Percentiles rank a stretch among this genome's conserved stretches.
Evolutionary conservation across 2,888 invertebrate species (phyloP).

Genomic region (Formica aserva): DNA sequence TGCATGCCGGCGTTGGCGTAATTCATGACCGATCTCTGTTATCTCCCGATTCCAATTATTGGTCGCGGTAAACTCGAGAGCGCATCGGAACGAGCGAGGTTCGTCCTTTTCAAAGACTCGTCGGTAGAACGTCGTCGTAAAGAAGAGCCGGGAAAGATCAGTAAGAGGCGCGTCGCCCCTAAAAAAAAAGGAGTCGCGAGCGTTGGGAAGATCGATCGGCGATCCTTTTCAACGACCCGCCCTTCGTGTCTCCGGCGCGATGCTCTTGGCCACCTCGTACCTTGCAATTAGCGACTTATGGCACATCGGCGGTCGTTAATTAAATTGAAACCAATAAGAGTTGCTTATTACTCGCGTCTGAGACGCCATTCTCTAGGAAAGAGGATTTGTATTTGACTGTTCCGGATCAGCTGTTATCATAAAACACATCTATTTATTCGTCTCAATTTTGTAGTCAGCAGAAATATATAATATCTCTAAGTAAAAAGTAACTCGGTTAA

Average conservation of each 20-base stretch:
- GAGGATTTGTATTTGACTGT: constrained; percentile 25
- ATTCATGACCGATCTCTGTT: constrained; percentile 42
- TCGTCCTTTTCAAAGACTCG: constrained; percentile 42
- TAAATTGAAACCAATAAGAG: constrained; percentile 81
- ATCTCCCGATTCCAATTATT: constrained; percentile 47
- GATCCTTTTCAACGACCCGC: constrained; percentile 71
- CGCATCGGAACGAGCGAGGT: constrained; percentile 9
- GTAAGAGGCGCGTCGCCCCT: constrained; percentile 29
- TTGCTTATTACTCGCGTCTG: constrained; percentile 79
- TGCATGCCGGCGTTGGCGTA: constrained; percentile 10
- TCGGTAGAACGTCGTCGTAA: constrained; percentile 50
- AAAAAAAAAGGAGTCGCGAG: constrained; percentile 73
- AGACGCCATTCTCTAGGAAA: constrained; percentile 52
- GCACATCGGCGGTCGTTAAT: constrained; percentile 81
- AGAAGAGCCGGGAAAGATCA: constrained; percentile 26
- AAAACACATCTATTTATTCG: background rate
- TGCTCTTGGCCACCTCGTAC: constrained; percentile 68
- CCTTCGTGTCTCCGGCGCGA: constrained; percentile 66
- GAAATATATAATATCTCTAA: background rate
- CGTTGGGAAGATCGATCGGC: constrained; percentile 77
- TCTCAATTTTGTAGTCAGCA: background rate
- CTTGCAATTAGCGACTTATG: constrained; percentile 83
- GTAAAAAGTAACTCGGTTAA: background rate
- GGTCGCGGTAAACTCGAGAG: background rate
- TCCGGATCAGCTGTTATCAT: constrained; percentile 14